Conservation (phyloP, 2,888 invertebrate genomes). For the Macaria liturata region DNA sequence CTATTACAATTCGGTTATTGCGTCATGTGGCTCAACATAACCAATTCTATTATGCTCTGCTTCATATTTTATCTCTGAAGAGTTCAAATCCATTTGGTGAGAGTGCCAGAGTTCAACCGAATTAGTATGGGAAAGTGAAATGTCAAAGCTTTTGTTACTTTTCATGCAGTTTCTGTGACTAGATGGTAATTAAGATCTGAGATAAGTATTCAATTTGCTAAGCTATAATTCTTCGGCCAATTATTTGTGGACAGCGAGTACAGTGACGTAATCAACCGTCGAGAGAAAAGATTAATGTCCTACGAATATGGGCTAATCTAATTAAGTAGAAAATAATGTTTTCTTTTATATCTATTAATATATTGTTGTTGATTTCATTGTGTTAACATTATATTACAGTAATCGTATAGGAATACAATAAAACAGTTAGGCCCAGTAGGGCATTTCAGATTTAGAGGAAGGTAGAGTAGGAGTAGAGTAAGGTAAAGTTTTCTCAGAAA, state of each 20-base stretch:
- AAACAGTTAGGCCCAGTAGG: too few species aligned
- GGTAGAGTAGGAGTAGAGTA: too few species aligned
- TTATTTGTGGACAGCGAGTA: background rate
- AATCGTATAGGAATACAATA: too few species aligned
- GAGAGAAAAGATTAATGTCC: too few species aligned
- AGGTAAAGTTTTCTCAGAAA: too few species aligned
- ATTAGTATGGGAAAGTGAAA: constrained; percentile 24
- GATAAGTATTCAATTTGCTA: constrained; percentile 21
- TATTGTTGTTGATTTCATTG: too few species aligned
- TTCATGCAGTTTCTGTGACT: constrained; percentile 11
- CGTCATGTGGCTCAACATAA: constrained; percentile 36
- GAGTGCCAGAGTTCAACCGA: constrained; percentile 5
- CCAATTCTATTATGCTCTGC: constrained; percentile 21
- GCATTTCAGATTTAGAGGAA: too few species aligned
- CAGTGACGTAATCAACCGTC: background rate
- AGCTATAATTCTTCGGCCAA: constrained; percentile 6
- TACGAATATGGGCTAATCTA: too few species aligned
- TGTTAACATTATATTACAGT: too few species aligned
- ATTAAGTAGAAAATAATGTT: too few species aligned
- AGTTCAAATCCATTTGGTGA: constrained; percentile 30
- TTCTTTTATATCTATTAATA: too few species aligned
- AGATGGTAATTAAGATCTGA: constrained; percentile 18
- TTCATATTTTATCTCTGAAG: constrained; percentile 21
- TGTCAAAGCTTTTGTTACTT: constrained; percentile 26
- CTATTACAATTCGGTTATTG: constrained; percentile 39